Base-by-base conservation (phyloP, 1,140 invertebrate genomes). In the Eciton burchellii region DNA sequence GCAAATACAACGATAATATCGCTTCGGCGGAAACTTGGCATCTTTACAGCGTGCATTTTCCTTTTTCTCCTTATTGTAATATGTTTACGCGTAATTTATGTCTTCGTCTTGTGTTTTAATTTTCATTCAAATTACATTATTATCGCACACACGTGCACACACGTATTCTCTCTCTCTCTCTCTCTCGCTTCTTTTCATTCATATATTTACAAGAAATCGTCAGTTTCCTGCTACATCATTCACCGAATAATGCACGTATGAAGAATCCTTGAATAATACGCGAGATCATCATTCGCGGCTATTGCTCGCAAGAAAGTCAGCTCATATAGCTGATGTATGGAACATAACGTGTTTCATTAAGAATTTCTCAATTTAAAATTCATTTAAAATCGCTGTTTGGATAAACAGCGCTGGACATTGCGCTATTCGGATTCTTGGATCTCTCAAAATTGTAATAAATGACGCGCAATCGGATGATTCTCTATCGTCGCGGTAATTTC, bases 101-200 rank as follows among this genome's bases (percentile, higher is more conserved):
- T 72, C 35, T 71, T 19, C 29, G 5, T 26, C 24, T 26, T 19
- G 19, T 26, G 70, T 21, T 43, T 57, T 59, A 72, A 3, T 72
- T 35, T 14, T 21, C 24, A 72, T 72, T 14, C 19, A 72, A 56
- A 72, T 57, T 49, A 49, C 21, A 52, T 43, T 65, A 45, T 21
- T 65, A 65, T 56, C 49, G 57, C 68, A 56, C 49, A 41, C 9
- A 35, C 59, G 43, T 72, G 24, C 59, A 72, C 35, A 57, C 70
- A 21, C n/a, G n/a, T n/a, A 26, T 14, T 16, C 24, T 21, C 35
- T 57, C 19, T 14, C n/a, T n/a, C 52, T 52, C 35, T 43, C 9
- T 59, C 57, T 43, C 8, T 72, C 19, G 35, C 26, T n/a, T 70
- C 29, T 35, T 43, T 14, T 59, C 57, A 59, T 8, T 26, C 11